Evolutionary conservation across 2,797 vertebrate species (phyloP).

Genomic region (Cyclura pinguis): DNA sequence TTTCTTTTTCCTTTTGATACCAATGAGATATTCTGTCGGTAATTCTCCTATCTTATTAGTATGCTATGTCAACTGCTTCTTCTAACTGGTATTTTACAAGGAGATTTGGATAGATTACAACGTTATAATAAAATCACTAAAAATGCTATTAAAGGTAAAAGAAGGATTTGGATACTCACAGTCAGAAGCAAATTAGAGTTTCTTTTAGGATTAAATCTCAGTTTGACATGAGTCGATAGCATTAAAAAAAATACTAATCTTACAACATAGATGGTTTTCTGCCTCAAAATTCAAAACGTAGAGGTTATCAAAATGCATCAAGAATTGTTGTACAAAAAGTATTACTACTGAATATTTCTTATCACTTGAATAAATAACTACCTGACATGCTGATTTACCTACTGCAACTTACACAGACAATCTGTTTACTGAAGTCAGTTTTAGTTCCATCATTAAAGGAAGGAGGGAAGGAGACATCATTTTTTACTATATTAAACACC

Average conservation of each 20-base stretch:
- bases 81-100: constrained; percentile 22
- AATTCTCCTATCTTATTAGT: background rate
- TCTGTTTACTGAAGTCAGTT: background rate
- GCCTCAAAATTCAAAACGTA: background rate
- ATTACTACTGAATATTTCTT: background rate
- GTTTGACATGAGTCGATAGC: constrained; percentile 10
- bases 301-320: constrained; percentile 14
- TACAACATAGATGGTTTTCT: constrained; percentile 5
- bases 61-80: constrained; percentile 2
- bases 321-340: background rate
- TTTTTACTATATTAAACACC: background rate
- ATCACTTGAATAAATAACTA: background rate
- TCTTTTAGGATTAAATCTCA: constrained; percentile 28
- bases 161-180: constrained; percentile 19
- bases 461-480: background rate
- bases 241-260: background rate
- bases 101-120: constrained; percentile 15
- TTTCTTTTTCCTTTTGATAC: background rate
- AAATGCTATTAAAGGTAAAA: background rate
- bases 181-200: constrained; percentile 22
- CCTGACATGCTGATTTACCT: background rate
- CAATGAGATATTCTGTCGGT: constrained; percentile 9
- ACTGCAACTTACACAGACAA: background rate
- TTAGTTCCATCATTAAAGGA: background rate
- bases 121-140: constrained; percentile 34